These are phyloP conservation scores for Syrrhaptes paradoxus DNA, from an alignment of 2,113 vertebrate species.

Conservation along the genomic window DNA sequence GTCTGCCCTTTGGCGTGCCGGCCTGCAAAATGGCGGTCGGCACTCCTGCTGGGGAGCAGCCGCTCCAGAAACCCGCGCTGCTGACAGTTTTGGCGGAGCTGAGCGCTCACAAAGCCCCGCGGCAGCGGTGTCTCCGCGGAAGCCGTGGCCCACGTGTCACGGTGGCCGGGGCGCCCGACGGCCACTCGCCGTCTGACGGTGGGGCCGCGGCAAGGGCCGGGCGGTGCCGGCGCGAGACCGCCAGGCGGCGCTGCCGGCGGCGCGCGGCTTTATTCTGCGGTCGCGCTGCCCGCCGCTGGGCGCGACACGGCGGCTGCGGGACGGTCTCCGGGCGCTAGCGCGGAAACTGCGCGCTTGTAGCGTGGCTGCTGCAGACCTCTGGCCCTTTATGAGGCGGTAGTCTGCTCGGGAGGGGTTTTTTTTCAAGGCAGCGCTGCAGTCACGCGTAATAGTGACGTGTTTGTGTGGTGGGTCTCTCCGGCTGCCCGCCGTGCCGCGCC, in stretches of 20 bases:
- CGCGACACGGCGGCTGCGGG: too few relatives aligned
- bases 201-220: not conserved
- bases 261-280: too few relatives aligned
- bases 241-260: not conserved
- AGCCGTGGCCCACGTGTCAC: not conserved
- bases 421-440: conserved; percentile 8
- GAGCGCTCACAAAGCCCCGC: not conserved
- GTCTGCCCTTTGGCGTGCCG: not conserved
- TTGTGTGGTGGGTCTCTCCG: conserved; percentile 39
- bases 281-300: too few relatives aligned
- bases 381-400: conserved; percentile 55
- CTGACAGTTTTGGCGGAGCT: not conserved
- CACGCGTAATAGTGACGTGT: conserved; percentile 55
- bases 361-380: not conserved
- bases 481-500: conserved; percentile 17
- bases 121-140: too few relatives aligned
- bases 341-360: not conserved
- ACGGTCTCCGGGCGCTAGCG: too few relatives aligned
- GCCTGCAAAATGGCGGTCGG: not conserved
- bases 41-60: rapidly evolving
- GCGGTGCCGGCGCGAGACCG: not conserved
- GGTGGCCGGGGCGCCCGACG: not conserved
- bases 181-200: too few relatives aligned
- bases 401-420: conserved; percentile 1
- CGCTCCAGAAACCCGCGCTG: not conserved